Conservation (phyloP, 2,888 invertebrate genomes). For the Mesochorus sp. region DNA sequence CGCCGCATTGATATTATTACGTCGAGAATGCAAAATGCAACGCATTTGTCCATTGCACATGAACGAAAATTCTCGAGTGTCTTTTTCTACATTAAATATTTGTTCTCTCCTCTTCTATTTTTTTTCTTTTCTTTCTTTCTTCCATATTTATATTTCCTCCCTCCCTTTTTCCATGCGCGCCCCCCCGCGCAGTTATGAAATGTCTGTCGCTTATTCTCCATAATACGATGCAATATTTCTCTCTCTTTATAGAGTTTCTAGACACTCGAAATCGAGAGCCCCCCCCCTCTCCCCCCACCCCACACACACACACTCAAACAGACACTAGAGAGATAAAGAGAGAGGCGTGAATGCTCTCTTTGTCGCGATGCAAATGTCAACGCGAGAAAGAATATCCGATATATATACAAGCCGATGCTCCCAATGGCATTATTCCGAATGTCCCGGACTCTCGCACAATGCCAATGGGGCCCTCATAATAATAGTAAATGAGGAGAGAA, state of each 20-base stretch:
- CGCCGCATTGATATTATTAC: no score
- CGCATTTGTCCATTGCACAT: conserved; percentile 41
- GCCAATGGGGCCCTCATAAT: conserved; percentile 72
- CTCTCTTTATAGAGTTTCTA: conserved; percentile 22
- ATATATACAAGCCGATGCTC: conserved; percentile 55
- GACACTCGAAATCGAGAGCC: conserved; percentile 68
- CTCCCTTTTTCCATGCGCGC: not conserved
- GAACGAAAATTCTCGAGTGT: conserved; percentile 31
- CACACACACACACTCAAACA: no score
- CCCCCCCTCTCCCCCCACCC: no score
- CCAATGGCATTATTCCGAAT: conserved; percentile 67
- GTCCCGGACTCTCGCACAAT: conserved; percentile 69
- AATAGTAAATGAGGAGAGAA: conserved; percentile 80
- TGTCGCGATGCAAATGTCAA: conserved; percentile 79
- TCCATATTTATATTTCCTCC: not conserved
- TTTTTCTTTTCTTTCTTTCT: conserved; percentile 1
- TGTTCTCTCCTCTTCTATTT: not conserved
- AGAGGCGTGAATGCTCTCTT: conserved; percentile 80
- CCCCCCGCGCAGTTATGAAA: not conserved
- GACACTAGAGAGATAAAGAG: no score
- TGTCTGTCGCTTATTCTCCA: no score
- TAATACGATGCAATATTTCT: no score
- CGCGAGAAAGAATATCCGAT: conserved; percentile 35
- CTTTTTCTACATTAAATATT: conserved; percentile 13
- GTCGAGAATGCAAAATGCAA: not conserved